A percentile compares a stretch with the other conserved stretches of the same genome.
Evolutionary conservation across 2,797 vertebrate species (phyloP).

Genomic region (Brachymystax lenok): DNA sequence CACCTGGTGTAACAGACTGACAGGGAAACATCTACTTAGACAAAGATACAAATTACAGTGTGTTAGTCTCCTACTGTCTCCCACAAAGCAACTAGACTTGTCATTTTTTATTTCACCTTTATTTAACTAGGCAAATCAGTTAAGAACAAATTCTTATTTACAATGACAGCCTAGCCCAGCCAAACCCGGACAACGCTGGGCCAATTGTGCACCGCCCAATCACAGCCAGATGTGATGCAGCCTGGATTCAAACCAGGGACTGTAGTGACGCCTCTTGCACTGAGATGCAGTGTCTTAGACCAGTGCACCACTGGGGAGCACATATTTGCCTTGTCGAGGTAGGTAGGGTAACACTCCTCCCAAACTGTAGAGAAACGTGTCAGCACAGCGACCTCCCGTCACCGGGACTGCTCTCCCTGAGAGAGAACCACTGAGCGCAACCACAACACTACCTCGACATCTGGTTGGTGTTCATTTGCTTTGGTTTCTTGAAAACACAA

Average conservation of each 20-base stretch:
- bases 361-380: neutral
- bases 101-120: too few species aligned
- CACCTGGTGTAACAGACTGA: neutral
- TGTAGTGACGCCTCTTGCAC: too few species aligned
- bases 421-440: neutral
- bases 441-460: neutral
- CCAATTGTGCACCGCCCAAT: too few species aligned
- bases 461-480: slow-evolving; percentile 8
- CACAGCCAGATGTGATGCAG: too few species aligned
- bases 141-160: too few species aligned
- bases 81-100: neutral
- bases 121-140: too few species aligned
- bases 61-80: neutral
- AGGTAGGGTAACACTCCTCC: neutral
- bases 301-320: too few species aligned
- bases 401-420: neutral
- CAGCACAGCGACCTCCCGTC: neutral
- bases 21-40: neutral
- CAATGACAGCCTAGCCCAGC: too few species aligned
- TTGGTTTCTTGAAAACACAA: neutral
- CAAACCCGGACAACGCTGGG: too few species aligned
- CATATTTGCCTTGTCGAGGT: neutral
- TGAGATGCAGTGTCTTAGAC: too few species aligned
- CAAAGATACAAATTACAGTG: neutral
- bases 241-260: too few species aligned